Base-by-base conservation (phyloP, 2,113 vertebrate species). In the Burhinus oedicnemus region DNA sequence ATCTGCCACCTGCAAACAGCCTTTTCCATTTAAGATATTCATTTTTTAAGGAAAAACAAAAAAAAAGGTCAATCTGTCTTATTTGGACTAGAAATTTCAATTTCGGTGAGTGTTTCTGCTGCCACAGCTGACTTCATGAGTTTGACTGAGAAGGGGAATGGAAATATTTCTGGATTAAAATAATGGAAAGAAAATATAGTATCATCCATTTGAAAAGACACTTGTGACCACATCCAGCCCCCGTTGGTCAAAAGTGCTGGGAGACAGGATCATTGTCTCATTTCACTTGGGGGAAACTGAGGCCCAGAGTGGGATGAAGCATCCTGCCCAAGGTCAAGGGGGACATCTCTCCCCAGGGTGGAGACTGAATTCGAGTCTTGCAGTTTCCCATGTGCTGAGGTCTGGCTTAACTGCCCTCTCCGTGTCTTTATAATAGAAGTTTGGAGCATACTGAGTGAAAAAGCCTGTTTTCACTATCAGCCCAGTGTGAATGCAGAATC, bases 301-400 rank as follows among this genome's bases (percentile, higher is more conserved):
- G 65, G 52, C 51, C 77, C 2, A 3, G 51, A 25, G 21, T 0
- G 1, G 57, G 44, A 65, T 2, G 2, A 64, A n/a, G 52, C 4
- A 0, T 11, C 19, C 25, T 52, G 21, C 55, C 26, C 38, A 29
- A 52, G 26, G 38, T 22, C 23, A 45, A 25, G 20, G 4, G 34
- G 29, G 54, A 49, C 2, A 5, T 44, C n/a, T 65, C 47, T 52
- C 49, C 34, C 71, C 61, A 47, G n/a, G 61, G 30, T 70, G 18
- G n/a, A 36, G 45, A 15, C n/a, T 76, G 60, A 75, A 57, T 25
- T 34, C 4, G 0, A 64, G 27, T 18, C 47, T 66, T 54, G 30
- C 14, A 19, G 11, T 29, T 75, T 90, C 57, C 44, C 29, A 9
- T 3, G 6, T 20, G 27, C 25, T 76, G 47, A 52, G 17, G 4